phyloP scores from a whole-genome alignment of 2,888 invertebrate genomes.

The Micoletzkya japonica region DNA sequence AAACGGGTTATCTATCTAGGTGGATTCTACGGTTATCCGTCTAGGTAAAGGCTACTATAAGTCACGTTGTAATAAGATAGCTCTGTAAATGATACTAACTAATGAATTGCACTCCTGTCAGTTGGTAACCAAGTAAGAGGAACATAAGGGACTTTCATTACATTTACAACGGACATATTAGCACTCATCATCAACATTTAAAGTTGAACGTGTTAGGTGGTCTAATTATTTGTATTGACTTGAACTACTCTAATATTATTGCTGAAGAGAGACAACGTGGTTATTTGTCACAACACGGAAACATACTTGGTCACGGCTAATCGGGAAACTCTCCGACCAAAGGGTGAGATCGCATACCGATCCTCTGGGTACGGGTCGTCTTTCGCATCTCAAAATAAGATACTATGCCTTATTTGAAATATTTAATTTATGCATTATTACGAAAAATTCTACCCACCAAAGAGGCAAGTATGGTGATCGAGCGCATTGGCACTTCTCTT shows the following conservation, averaged over 20 bases:
- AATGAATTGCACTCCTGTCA: too few relatives aligned
- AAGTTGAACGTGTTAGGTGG: background rate
- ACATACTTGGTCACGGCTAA: constrained; percentile 28
- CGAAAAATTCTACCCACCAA: constrained; percentile 30
- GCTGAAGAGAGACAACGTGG: background rate
- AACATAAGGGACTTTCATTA: too few relatives aligned
- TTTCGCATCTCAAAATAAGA: constrained; percentile 34
- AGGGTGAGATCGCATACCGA: constrained; percentile 24
- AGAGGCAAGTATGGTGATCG: constrained; percentile 44
- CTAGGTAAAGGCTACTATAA: too few relatives aligned
- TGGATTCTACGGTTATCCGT: too few relatives aligned
- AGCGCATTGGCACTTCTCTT: constrained; percentile 39
- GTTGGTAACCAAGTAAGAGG: too few relatives aligned
- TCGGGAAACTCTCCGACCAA: constrained; percentile 23
- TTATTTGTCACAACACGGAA: background rate
- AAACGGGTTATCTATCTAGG: too few relatives aligned
- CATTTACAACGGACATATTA: too few relatives aligned
- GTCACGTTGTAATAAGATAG: too few relatives aligned
- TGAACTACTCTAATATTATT: too few relatives aligned
- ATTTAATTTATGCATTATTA: background rate
- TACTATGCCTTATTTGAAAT: background rate
- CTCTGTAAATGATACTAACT: too few relatives aligned
- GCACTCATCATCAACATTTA: background rate
- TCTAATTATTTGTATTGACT: too few relatives aligned
- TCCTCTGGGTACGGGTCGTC: constrained; percentile 54